These are phyloP conservation scores for Idaea dimidiata DNA, from an alignment of 2,888 invertebrate species.

Conservation along the genomic window DNA sequence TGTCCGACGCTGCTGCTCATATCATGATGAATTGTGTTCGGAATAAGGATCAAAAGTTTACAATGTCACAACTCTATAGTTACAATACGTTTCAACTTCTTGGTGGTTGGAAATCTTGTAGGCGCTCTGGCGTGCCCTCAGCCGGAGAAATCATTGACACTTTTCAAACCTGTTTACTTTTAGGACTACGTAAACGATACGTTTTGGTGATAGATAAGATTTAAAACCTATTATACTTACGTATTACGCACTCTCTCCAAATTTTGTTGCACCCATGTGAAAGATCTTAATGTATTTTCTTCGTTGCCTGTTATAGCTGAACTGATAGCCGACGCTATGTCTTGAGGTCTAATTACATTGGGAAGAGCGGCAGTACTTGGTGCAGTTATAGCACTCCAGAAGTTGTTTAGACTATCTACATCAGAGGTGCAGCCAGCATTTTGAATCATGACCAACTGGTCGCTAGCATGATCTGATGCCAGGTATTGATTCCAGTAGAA, in stretches of 20 bases:
- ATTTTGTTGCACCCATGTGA: conserved; percentile 73
- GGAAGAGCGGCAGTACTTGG: conserved; percentile 15
- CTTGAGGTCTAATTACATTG: conserved; percentile 62
- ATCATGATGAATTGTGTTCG: too few relatives aligned
- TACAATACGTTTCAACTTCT: too few relatives aligned
- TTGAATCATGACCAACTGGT: conserved; percentile 83
- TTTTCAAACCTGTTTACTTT: too few relatives aligned
- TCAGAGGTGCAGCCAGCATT: conserved; percentile 85
- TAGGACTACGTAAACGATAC: too few relatives aligned
- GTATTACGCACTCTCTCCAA: conserved; percentile 33
- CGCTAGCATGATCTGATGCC: conserved; percentile 82
- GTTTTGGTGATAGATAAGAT: conserved; percentile 7
- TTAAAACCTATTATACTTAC: conserved; percentile 36
- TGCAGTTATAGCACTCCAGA: conserved; percentile 50
- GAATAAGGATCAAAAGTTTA: too few relatives aligned
- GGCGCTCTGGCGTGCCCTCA: too few relatives aligned
- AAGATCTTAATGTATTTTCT: conserved; percentile 76
- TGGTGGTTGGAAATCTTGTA: too few relatives aligned
- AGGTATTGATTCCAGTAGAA: conserved; percentile 83
- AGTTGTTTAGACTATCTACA: conserved; percentile 48
- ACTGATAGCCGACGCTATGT: conserved; percentile 59
- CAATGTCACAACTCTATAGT: too few relatives aligned
- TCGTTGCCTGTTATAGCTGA: conserved; percentile 79
- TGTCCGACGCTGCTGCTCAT: too few relatives aligned
- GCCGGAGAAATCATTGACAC: too few relatives aligned